phyloP scores from a whole-genome alignment of 1,140 invertebrate species.

The Brachionus rubens region DNA sequence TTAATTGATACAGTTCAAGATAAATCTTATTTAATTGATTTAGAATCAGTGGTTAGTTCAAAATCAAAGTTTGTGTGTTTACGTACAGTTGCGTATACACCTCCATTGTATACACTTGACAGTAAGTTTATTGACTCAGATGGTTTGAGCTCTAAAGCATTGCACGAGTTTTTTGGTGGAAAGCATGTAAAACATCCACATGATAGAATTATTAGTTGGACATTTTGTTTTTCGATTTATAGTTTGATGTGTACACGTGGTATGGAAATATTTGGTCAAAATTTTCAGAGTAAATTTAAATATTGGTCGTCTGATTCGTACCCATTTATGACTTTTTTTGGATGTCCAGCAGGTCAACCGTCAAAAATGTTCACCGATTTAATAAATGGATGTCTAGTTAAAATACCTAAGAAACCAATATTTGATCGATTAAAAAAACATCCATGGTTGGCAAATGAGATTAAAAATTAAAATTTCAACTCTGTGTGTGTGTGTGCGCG shows the following conservation, averaged over 20 bases:
- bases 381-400: slow-evolving; percentile 32
- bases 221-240: slow-evolving; percentile 45
- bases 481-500: no score
- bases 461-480: not conserved
- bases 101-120: slow-evolving; percentile 7
- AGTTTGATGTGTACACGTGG: not conserved
- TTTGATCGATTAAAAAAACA: slow-evolving; percentile 33
- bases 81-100: slow-evolving; percentile 33
- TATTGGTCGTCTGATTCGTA: slow-evolving; percentile 7
- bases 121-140: slow-evolving; percentile 9
- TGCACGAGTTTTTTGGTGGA: not conserved
- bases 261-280: not conserved
- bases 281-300: slow-evolving; percentile 24
- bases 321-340: slow-evolving; percentile 38
- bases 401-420: slow-evolving; percentile 24
- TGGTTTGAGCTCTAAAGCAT: not conserved
- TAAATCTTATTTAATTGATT: slow-evolving; percentile 29
- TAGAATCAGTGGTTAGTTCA: slow-evolving; percentile 23
- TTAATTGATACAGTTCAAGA: not conserved
- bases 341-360: not conserved
- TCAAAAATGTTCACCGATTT: slow-evolving; percentile 27
- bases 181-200: not conserved
- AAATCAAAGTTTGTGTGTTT: slow-evolving; percentile 41
- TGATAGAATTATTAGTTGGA: slow-evolving; percentile 40
- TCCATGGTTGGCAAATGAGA: slow-evolving; percentile 39